Percentiles rank a stretch among this genome's conserved stretches.
phyloP scores from a whole-genome alignment of 2,797 vertebrate genomes.

The Trichosurus vulpecula region DNA sequence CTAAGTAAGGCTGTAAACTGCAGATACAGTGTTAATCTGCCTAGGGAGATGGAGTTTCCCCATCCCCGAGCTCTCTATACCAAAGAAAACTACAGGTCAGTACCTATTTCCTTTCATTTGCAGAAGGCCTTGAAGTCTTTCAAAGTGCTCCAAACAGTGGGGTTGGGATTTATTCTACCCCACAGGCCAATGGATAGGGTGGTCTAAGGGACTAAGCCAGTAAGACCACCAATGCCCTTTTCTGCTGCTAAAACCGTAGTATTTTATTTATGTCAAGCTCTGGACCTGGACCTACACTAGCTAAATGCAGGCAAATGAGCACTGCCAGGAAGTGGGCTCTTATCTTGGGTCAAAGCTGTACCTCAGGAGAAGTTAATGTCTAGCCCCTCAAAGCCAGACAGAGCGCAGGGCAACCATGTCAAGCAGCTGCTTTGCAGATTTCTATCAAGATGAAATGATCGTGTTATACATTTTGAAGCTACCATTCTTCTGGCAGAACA shows the following conservation, averaged over 20 bases:
- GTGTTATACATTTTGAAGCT: not conserved
- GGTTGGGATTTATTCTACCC: not conserved
- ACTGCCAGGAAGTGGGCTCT: not conserved
- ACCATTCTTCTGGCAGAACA: slow-evolving; percentile 20
- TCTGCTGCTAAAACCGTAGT: not conserved
- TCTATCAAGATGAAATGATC: slow-evolving; percentile 56
- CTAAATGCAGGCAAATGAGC: not conserved
- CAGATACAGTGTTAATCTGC: not conserved
- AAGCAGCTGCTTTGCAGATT: slow-evolving; percentile 69
- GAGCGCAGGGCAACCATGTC: slow-evolving; percentile 59
- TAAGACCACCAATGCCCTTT: not conserved
- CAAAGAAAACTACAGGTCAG: not conserved
- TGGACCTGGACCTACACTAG: not conserved
- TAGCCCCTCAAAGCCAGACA: slow-evolving; percentile 22
- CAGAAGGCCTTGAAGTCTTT: not conserved
- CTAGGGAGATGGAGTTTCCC: not conserved
- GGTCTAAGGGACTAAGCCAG: not conserved
- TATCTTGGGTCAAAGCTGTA: not conserved
- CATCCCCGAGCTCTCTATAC: not conserved
- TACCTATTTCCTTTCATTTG: not conserved
- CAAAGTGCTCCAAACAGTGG: not conserved
- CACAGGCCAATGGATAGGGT: not conserved
- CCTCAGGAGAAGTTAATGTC: not conserved
- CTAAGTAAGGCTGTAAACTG: not conserved
- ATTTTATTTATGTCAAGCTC: not conserved